Conservation (phyloP, 2,888 invertebrate genomes). For the Polia nebulosa region DNA sequence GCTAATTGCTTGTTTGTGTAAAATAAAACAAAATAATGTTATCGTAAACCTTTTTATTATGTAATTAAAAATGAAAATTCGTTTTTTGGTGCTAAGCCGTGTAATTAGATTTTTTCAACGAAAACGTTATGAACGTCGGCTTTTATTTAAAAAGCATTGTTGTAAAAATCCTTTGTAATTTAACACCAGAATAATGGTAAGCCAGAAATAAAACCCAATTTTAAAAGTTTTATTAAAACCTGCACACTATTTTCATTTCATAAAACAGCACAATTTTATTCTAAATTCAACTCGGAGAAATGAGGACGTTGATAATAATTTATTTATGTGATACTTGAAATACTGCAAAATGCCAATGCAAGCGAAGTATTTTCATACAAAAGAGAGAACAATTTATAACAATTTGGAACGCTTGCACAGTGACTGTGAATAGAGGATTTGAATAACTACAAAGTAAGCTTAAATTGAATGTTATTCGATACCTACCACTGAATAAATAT, state of each 20-base stretch:
- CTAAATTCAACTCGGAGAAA: conserved; percentile 11
- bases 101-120: not conserved
- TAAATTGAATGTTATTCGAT: not conserved
- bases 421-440: conserved; percentile 32
- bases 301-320: not conserved
- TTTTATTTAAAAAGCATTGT: not conserved
- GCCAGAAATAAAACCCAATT: no score
- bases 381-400: conserved; percentile 28
- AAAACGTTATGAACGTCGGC: not conserved
- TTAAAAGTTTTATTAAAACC: not conserved
- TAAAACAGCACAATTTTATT: not conserved
- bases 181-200: not conserved
- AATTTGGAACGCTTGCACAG: conserved; percentile 12
- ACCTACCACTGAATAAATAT: conserved; percentile 18
- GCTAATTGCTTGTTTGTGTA: no score
- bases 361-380: conserved; percentile 14
- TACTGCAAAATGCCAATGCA: not conserved
- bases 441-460: conserved; percentile 8
- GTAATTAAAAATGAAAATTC: not conserved
- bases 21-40: not conserved
- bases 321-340: conserved; percentile 10
- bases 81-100: not conserved
- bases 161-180: conserved; percentile 7
- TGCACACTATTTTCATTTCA: not conserved
- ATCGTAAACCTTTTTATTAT: not conserved